A percentile compares a stretch with the other conserved stretches of the same genome.
These are phyloP conservation scores for Nomada flava DNA, from an alignment of 2,888 invertebrate species.

Conservation along the genomic window DNA sequence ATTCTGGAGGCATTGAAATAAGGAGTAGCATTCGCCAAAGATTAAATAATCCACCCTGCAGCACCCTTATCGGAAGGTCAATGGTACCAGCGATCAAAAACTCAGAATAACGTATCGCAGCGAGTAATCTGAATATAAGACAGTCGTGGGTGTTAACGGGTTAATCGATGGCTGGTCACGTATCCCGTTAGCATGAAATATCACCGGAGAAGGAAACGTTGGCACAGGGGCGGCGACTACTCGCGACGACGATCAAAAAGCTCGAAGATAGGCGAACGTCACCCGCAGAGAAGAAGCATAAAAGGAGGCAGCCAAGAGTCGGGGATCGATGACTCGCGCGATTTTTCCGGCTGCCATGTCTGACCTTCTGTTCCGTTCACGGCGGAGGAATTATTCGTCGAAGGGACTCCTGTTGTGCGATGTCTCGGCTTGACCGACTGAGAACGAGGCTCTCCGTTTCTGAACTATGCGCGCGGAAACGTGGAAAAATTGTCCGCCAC, in stretches of 20 bases:
- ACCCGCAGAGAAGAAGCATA: background rate
- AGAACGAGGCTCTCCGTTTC: background rate
- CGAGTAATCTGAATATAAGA: background rate
- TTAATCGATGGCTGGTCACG: constrained; percentile 8
- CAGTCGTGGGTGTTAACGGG: constrained; percentile 8
- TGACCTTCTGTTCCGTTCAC: constrained; percentile 20
- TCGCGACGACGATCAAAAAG: no score
- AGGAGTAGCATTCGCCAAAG: no score
- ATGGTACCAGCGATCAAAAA: no score
- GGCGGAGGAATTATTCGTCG: background rate
- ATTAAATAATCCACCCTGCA: no score
- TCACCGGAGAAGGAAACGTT: background rate
- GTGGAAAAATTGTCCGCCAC: background rate
- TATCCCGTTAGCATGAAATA: no score
- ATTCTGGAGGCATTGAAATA: no score
- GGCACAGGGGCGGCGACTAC: no score
- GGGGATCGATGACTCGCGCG: constrained; percentile 13
- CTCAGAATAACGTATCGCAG: background rate
- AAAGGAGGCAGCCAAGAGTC: background rate
- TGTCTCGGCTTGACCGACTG: background rate
- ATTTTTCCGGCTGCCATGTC: constrained; percentile 21
- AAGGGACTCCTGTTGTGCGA: constrained; percentile 21
- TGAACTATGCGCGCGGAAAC: background rate
- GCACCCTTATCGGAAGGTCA: no score
- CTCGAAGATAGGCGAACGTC: no score